Conservation (phyloP, 2,113 vertebrate genomes). For the Oriolus oriolus region DNA sequence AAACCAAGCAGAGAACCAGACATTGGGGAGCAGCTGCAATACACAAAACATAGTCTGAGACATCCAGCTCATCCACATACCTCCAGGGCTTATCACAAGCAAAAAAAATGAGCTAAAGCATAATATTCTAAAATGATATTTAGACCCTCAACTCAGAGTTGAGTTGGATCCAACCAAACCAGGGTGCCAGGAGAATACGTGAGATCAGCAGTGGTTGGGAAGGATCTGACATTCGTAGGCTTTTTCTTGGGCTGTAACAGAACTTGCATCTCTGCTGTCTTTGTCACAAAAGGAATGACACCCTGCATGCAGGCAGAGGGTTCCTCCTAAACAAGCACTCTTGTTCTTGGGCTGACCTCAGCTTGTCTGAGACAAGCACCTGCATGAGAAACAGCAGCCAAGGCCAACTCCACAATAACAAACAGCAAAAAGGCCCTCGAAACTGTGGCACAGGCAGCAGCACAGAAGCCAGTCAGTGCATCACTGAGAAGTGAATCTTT, state of each 20-base stretch:
- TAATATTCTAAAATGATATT: neutral
- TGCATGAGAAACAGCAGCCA: neutral
- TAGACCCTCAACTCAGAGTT: neutral
- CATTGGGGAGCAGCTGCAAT: neutral
- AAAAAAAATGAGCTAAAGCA: fast-evolving
- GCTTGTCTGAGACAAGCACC: neutral
- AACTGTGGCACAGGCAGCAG: fast-evolving
- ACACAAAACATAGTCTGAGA: neutral
- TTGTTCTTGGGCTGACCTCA: neutral
- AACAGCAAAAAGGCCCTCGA: neutral
- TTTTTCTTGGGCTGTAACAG: neutral
- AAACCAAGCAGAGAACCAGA: neutral
- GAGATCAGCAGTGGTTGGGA: neutral
- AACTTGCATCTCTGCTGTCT: neutral
- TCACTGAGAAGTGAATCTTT: fast-evolving
- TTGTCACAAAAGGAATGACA: neutral
- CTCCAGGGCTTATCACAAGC: neutral
- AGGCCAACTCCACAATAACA: neutral
- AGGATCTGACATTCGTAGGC: fast-evolving
- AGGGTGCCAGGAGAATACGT: neutral
- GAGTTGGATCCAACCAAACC: neutral
- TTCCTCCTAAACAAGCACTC: neutral
- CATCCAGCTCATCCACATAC: neutral
- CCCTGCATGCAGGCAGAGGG: fast-evolving
- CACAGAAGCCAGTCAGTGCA: neutral